phyloP scores from a whole-genome alignment of 2,888 invertebrate species.

The Epistrophe eligans region DNA sequence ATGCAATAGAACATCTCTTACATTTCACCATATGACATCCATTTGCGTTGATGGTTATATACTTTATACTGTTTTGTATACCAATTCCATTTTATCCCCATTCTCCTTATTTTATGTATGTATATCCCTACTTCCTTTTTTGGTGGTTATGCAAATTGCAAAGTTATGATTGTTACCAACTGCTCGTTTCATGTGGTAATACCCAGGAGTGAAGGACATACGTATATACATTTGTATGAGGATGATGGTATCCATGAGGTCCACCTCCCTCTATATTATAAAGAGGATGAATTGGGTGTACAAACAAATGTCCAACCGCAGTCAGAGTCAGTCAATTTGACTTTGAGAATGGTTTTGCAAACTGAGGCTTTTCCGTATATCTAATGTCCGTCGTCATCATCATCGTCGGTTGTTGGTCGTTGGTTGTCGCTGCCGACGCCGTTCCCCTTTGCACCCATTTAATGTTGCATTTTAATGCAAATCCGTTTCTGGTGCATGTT shows the following conservation, averaged over 20 bases:
- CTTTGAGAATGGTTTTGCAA: slow-evolving; percentile 68
- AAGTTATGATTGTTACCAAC: slow-evolving; percentile 73
- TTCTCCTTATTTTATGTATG: slow-evolving; percentile 2
- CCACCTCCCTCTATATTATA: background rate
- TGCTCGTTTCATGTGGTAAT: slow-evolving; percentile 63
- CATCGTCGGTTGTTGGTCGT: background rate
- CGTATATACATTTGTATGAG: background rate
- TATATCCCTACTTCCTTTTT: slow-evolving; percentile 46
- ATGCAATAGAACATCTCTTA: slow-evolving; percentile 35
- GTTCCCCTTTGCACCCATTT: slow-evolving; percentile 32
- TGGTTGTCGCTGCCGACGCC: background rate
- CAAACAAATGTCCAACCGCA: slow-evolving; percentile 73
- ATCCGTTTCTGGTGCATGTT: slow-evolving; percentile 71
- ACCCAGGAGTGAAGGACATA: slow-evolving; percentile 30
- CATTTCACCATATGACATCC: slow-evolving; percentile 40
- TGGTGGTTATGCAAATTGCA: slow-evolving; percentile 75
- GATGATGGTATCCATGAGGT: background rate
- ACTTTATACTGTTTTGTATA: background rate
- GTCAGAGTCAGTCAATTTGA: slow-evolving; percentile 75
- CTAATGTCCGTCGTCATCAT: slow-evolving; percentile 15
- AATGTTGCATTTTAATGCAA: slow-evolving; percentile 75
- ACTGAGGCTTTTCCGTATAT: slow-evolving; percentile 58
- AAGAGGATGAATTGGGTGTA: slow-evolving; percentile 27
- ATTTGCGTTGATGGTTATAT: slow-evolving; percentile 13
- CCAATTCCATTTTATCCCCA: slow-evolving; percentile 38